Evolutionary conservation across 2,888 invertebrate genomes (phyloP), one percentile per base, ranked within the genome.

Genomic region (Andrena chrysosceles): DNA sequence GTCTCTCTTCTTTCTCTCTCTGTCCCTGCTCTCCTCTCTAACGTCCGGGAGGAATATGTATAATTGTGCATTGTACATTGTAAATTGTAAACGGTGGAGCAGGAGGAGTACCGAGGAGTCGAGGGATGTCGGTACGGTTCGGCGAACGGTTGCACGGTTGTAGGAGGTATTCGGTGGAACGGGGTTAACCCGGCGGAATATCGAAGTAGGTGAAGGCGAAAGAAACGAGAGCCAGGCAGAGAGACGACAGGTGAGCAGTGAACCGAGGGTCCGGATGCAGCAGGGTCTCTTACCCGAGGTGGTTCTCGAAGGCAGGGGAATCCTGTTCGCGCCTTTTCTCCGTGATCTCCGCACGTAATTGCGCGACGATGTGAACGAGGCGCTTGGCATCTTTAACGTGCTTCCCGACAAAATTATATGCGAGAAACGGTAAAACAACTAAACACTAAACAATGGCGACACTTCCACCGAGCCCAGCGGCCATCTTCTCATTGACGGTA

Each of bases 321-420:
- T 97, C 94, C 98, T 96, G 95, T 97, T 97, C 92, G 97, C 97
- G 94, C 97, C 97, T 97, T 98, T 98, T 95, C 98, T 97, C 94
- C 98, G 96, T 94, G 98, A 98, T 95, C 98, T 96, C 95, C 98
- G 96, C 94, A 97, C 97, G 95, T 97, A 98, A 95, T 97, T 97
- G 96, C 98, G 97, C 95, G 97, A 97, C 95, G 98, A 97, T 94
- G 97, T 97, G 95, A 98, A 98, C 95, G 98, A 98, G 95, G 98
- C 98, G 96, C 98, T 98, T 96, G 98, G 98, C 98, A 98, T 97
- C 95, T 96, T 97, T 95, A 95, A 59, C 85, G 74, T 83, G 85
- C 68, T 73, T 73, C 84, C 79, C 81, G 86, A 74, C 49, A 63
- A 76, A 81, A 83, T 83, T 66, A 81, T 64, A 56, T 26, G 71